phyloP scores from a whole-genome alignment of 2,113 vertebrate species.

The Onychostoma macrolepis region DNA sequence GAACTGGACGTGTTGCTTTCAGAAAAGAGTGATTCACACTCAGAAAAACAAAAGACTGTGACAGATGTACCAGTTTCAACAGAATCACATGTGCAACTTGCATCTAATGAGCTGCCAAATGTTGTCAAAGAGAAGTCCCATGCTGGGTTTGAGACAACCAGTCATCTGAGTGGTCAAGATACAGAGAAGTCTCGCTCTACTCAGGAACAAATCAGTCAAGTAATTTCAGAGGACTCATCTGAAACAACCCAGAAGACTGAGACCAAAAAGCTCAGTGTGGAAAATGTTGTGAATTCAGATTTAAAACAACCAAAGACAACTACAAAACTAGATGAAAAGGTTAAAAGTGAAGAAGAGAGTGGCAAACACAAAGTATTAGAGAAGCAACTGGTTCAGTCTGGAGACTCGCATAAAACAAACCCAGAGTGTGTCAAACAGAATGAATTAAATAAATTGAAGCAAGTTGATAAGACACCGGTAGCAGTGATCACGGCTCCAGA shows the following conservation, averaged over 20 bases:
- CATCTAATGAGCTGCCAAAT: neutral
- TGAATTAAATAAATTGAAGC: neutral
- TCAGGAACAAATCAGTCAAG: neutral
- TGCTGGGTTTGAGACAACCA: neutral
- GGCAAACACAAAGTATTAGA: constrained; percentile 28
- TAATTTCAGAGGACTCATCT: neutral
- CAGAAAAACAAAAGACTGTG: constrained; percentile 45
- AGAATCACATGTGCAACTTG: neutral
- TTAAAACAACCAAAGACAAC: constrained; percentile 37
- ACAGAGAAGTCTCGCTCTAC: neutral
- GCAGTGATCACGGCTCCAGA: constrained; percentile 3
- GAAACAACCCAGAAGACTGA: constrained; percentile 12
- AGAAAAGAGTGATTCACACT: constrained; percentile 48
- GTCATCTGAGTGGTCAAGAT: constrained; percentile 1
- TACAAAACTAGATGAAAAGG: constrained; percentile 6
- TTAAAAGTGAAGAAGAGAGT: constrained; percentile 7
- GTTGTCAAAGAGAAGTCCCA: neutral
- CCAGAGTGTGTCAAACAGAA: constrained; percentile 6
- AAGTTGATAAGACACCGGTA: neutral
- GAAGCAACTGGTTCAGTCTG: neutral
- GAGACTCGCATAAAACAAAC: neutral
- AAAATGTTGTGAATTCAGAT: constrained; percentile 22
- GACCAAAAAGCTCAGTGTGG: constrained; percentile 12
- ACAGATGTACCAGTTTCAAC: constrained; percentile 29
- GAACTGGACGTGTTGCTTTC: constrained; percentile 29